phyloP scores from a whole-genome alignment of 2,888 invertebrate species.

The Phortica magna region DNA sequence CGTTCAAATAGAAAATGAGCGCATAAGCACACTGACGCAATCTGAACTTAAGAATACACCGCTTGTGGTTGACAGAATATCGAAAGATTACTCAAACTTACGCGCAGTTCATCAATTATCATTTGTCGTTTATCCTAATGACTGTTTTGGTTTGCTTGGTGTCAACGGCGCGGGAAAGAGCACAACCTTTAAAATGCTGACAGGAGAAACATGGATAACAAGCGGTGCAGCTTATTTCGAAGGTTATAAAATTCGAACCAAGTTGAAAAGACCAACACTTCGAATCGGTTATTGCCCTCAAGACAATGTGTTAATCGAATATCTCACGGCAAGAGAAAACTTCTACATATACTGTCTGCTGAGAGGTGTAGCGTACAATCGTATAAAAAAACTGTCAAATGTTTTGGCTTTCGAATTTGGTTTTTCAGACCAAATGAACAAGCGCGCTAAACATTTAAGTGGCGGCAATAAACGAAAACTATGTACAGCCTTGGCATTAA shows the following conservation, averaged over 20 bases:
- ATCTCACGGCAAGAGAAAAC: conserved; percentile 84
- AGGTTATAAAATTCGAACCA: conserved; percentile 79
- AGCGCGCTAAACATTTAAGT: conserved; percentile 81
- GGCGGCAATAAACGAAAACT: conserved; percentile 85
- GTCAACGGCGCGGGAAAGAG: conserved; percentile 92
- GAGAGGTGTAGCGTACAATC: conserved; percentile 79
- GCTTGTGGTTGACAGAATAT: conserved; percentile 15
- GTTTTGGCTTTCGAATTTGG: conserved; percentile 79
- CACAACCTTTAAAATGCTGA: conserved; percentile 91
- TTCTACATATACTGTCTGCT: conserved; percentile 82
- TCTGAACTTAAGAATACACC: background rate
- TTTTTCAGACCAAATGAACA: conserved; percentile 81
- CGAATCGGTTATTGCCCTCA: conserved; percentile 84
- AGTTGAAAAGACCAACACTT: background rate
- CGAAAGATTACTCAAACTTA: background rate
- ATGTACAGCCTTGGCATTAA: conserved; percentile 83
- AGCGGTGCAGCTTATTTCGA: conserved; percentile 84
- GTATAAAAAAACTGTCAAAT: conserved; percentile 60
- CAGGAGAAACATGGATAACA: conserved; percentile 86
- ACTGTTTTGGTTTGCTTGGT: conserved; percentile 89
- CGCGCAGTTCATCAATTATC: background rate
- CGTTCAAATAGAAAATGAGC: background rate
- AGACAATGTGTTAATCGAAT: conserved; percentile 83
- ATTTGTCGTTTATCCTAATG: conserved; percentile 77
- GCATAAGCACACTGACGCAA: background rate